These are phyloP conservation scores for Tachina lurida DNA, from an alignment of 2,888 invertebrate species.

Conservation along the genomic window DNA sequence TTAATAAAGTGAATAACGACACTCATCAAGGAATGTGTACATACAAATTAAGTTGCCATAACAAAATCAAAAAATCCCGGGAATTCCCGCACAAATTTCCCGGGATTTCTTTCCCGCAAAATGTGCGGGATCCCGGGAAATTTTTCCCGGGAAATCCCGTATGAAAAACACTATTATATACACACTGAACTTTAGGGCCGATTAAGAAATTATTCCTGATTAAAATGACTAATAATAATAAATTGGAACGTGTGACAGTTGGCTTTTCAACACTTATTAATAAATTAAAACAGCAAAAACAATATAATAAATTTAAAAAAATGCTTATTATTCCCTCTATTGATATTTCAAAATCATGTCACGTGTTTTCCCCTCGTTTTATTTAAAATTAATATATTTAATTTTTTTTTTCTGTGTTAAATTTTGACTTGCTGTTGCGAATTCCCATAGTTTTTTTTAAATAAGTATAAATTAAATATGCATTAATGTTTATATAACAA, in stretches of 20 bases:
- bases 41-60: too few relatives aligned
- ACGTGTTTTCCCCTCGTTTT: background rate
- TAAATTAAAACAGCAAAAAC: slow-evolving; percentile 17
- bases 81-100: too few relatives aligned
- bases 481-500: slow-evolving; percentile 31
- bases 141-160: too few relatives aligned
- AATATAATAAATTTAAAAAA: slow-evolving; percentile 1
- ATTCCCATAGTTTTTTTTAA: slow-evolving; percentile 57
- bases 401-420: slow-evolving; percentile 18
- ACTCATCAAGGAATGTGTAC: too few relatives aligned
- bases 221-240: background rate
- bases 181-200: too few relatives aligned
- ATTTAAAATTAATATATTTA: slow-evolving; percentile 11
- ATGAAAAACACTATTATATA: too few relatives aligned
- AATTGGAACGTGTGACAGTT: slow-evolving; percentile 54
- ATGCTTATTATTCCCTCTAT: slow-evolving; percentile 21
- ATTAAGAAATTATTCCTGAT: too few relatives aligned
- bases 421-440: slow-evolving; percentile 35
- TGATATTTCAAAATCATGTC: slow-evolving; percentile 29
- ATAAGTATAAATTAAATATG: slow-evolving; percentile 44
- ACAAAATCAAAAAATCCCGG: too few relatives aligned
- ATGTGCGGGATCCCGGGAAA: too few relatives aligned
- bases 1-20: too few relatives aligned
- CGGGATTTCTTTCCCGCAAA: too few relatives aligned
- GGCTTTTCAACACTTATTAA: slow-evolving; percentile 1